Conservation (phyloP, 1,140 invertebrate genomes). For the Drosophila willistoni region DNA sequence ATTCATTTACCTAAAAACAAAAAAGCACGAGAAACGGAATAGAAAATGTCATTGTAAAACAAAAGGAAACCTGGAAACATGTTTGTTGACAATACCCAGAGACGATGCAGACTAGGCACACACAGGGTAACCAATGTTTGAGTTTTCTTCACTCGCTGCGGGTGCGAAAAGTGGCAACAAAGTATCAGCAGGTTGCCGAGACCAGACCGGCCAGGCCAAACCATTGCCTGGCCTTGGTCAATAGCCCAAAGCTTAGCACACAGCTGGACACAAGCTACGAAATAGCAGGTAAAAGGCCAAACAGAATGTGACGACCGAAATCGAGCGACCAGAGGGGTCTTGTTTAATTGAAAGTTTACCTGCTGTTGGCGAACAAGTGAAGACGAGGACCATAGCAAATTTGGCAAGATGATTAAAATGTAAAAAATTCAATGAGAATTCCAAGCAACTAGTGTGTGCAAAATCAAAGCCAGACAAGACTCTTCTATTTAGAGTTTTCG, state of each 20-base stretch:
- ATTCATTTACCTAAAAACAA: slow-evolving; percentile 9
- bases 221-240: slow-evolving; percentile 18
- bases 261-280: slow-evolving; percentile 13
- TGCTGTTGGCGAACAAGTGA: not conserved
- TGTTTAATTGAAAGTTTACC: slow-evolving; percentile 8
- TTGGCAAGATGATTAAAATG: slow-evolving; percentile 1
- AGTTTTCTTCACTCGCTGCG: slow-evolving; percentile 22
- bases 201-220: slow-evolving; percentile 11
- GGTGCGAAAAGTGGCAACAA: slow-evolving; percentile 40
- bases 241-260: slow-evolving; percentile 10
- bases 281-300: not conserved
- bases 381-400: not conserved
- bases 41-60: not conserved
- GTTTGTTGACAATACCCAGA: not conserved
- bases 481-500: too few species aligned
- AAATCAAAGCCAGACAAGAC: not conserved
- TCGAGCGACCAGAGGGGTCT: not conserved
- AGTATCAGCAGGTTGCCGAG: slow-evolving; percentile 31
- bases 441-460: not conserved
- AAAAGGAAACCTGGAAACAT: slow-evolving; percentile 13
- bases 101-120: not conserved
- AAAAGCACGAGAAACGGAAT: slow-evolving; percentile 4
- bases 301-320: not conserved
- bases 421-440: not conserved
- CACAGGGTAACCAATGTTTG: not conserved